Conservation (phyloP, 2,888 invertebrate genomes). For the Theretra japonica region DNA sequence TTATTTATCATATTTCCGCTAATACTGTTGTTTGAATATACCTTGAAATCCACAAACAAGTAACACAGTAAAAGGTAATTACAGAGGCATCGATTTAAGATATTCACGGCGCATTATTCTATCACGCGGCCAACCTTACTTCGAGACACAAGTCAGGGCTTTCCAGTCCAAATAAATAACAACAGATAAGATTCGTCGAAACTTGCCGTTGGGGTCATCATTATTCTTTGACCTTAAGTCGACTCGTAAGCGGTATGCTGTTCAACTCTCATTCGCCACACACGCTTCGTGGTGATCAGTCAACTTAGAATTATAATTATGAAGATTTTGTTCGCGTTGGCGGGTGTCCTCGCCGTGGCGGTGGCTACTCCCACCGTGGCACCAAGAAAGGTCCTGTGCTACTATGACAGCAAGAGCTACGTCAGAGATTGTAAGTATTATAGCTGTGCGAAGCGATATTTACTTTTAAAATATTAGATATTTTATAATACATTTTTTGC, state of each 20-base stretch:
- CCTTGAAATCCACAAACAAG: background rate
- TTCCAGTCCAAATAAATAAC: slow-evolving; percentile 39
- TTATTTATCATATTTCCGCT: too few relatives aligned
- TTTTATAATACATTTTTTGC: background rate
- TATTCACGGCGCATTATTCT: slow-evolving; percentile 19
- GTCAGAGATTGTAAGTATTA: slow-evolving; percentile 87
- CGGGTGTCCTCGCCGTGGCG: slow-evolving; percentile 65
- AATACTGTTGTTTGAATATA: too few relatives aligned
- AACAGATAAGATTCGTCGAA: slow-evolving; percentile 59
- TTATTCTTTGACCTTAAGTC: slow-evolving; percentile 66
- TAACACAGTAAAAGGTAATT: background rate
- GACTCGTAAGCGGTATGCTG: slow-evolving; percentile 45
- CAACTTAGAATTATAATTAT: slow-evolving; percentile 54
- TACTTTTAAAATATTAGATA: slow-evolving; percentile 5
- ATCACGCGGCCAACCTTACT: slow-evolving; percentile 21
- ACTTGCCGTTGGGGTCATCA: slow-evolving; percentile 53
- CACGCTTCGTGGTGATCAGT: slow-evolving; percentile 65
- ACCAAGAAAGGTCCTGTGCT: slow-evolving; percentile 88
- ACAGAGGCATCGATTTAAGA: background rate
- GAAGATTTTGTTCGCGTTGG: slow-evolving; percentile 63
- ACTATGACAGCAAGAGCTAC: slow-evolving; percentile 89
- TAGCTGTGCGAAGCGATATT: slow-evolving; percentile 51
- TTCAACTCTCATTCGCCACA: slow-evolving; percentile 68
- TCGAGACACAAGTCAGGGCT: slow-evolving; percentile 24
- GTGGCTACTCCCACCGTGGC: slow-evolving; percentile 66